Evolutionary conservation across 2,113 vertebrate species (phyloP), one percentile per base, ranked within the genome.

Genomic region (Micromys minutus): DNA sequence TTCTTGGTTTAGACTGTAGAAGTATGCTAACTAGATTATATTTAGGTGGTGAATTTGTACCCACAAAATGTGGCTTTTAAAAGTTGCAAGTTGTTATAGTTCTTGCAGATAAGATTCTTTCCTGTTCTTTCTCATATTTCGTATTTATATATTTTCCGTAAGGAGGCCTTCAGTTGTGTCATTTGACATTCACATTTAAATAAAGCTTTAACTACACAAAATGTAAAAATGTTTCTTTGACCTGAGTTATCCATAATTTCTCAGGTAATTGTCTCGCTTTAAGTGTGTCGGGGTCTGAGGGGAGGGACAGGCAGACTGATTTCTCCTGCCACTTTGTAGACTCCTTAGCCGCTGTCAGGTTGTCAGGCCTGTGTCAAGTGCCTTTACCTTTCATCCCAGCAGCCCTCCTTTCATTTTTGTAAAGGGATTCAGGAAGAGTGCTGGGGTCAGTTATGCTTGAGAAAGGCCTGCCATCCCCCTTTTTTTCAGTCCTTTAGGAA

Each of bases 191-290:
- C 39, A 93, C 10, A 65, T 72, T 96, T 97, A 95, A 95, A 91
- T 97, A 92, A 95, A 89, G 71, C 96, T 96, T 91, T 61, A 83
- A 83, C 24, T 16, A 42, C n/a, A 81, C 57, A 83, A 61, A 83
- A 57, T 83, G n/a, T 61, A 83, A 81, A n/a, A 59, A 67, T 86
- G 45, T 65, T 45, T 97, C 97, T 63, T 94, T 96, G 93, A 95
- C 90, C 95, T 94, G 88, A 98, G 75, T 94, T 97, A 91, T 95
- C 96, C 97, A 98, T 97, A 94, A 98, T 89, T 97, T 84, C 21
- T 45, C 24, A 74, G 19, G 69, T 94, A 90, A 81, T 95, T 93
- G 71, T 80, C 39, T 11, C 2, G 36, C 29, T 1, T 75, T 52
- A 72, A n/a, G 6, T n/a, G 16, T 36, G 36, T 17, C 16, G 16